Base-by-base conservation (phyloP, 2,113 vertebrate species). In the Nannobrachium achirus region DNA sequence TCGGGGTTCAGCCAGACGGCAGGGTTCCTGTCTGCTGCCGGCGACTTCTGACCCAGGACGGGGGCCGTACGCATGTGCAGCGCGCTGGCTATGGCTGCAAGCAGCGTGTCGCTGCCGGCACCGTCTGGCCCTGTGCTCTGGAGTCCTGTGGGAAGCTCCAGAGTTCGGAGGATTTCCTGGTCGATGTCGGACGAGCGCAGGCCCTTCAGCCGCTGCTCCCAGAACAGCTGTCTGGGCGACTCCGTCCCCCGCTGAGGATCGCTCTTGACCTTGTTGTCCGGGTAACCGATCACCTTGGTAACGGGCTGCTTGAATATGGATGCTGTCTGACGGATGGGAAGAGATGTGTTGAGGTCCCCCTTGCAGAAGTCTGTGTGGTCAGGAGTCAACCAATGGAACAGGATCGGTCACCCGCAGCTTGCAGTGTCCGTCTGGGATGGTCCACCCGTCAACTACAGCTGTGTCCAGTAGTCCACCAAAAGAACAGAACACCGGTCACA, bases 251-350 rank as follows among this genome's bases (percentile, higher is more conserved):
- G 91, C 71, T 97, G 95, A 1, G 90, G 90, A 61, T 96, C 95
- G 0, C 91, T 89, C 71, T 94, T 93, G 66, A 96, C 95, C 89
- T 97, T 96, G 89, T 96, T 97, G 56, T 75, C 93, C 0, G 95
- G 95, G 56, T 97, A 95, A 76, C 92, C 94, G 1, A 95, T 96
- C 42, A 97, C 93, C 92, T 96, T 97, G 89, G 95, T 97, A 77
- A 97, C 94, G 0, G 95, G 95, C 69, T 97, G 95, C 79, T 97
- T 97, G 82, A 97, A 97, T 89, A 97, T 97, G 8, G 95, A 96
- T 0, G 95, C 95, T 0, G 95, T 97, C 78, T 97, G 95, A 78
- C 95, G 90, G 86, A 97, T 97, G 2, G 95, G 95, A 71, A 97
- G 89, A 16, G 94, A 89, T 1, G 95, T 97, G 76, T 95, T 96